Conservation (phyloP, 1,140 invertebrate genomes). For the Mercenaria mercenaria region DNA sequence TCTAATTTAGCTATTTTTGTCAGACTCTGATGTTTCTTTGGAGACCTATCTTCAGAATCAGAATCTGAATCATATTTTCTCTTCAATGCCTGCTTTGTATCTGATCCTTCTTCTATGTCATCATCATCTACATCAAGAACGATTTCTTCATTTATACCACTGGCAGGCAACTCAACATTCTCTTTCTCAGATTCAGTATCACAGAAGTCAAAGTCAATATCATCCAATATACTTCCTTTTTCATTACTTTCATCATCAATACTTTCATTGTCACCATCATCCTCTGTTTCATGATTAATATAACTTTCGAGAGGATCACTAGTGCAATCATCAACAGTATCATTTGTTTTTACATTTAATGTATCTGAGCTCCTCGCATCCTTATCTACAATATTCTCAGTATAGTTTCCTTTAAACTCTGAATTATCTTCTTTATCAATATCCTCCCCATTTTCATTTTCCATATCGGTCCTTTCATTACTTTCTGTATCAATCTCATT, state of each 20-base stretch:
- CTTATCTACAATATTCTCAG: not conserved
- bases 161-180: not conserved
- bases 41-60: not conserved
- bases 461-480: not conserved
- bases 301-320: slow-evolving; percentile 3
- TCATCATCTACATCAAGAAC: not conserved
- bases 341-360: no score
- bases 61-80: slow-evolving; percentile 25
- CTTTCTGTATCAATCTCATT: not conserved
- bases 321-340: not conserved
- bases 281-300: slow-evolving; percentile 19
- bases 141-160: not conserved
- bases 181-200: slow-evolving; percentile 37
- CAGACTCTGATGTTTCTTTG: not conserved
- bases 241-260: not conserved
- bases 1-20: not conserved
- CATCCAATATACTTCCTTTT: not conserved
- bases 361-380: no score
- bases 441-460: not conserved
- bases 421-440: not conserved
- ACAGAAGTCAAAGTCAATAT: slow-evolving; percentile 49
- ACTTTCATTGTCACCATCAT: not conserved
- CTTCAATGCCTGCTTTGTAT: not conserved
- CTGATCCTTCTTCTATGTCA: not conserved
- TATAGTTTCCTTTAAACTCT: not conserved